phyloP scores from a whole-genome alignment of 2,888 invertebrate genomes.

The Macaria notata region DNA sequence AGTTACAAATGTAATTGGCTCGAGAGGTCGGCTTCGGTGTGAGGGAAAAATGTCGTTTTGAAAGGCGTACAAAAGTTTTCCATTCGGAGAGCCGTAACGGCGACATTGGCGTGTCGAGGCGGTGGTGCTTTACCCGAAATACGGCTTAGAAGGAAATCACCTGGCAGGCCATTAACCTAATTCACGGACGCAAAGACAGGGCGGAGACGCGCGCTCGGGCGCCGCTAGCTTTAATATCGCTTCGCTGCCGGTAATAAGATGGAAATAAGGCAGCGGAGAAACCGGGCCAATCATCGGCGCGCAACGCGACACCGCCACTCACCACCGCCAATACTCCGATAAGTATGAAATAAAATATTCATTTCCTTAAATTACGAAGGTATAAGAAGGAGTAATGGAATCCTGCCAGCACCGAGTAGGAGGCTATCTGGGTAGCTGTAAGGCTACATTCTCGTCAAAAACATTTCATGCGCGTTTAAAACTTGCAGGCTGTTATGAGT shows the following conservation, averaged over 20 bases:
- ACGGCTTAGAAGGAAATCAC: slow-evolving; percentile 79
- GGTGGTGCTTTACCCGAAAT: slow-evolving; percentile 69
- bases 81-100: slow-evolving; percentile 57
- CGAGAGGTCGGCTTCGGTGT: slow-evolving; percentile 7
- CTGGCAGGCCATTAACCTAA: slow-evolving; percentile 82
- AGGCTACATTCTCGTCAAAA: neutral
- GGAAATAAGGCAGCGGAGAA: slow-evolving; percentile 78
- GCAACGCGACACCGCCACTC: slow-evolving; percentile 61
- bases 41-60: slow-evolving; percentile 17
- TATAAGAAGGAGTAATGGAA: slow-evolving; percentile 24
- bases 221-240: slow-evolving; percentile 77
- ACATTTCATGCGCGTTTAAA: neutral
- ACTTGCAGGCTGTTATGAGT: neutral
- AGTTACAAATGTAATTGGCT: slow-evolving; percentile 21
- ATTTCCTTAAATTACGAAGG: slow-evolving; percentile 31
- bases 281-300: slow-evolving; percentile 75
- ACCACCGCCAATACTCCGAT: slow-evolving; percentile 43
- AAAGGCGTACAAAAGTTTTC: slow-evolving; percentile 43
- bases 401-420: slow-evolving; percentile 12
- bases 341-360: slow-evolving; percentile 38
- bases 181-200: slow-evolving; percentile 80
- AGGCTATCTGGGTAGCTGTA: slow-evolving; percentile 1
- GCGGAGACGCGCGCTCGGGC: slow-evolving; percentile 66
- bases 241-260: slow-evolving; percentile 78
- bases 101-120: slow-evolving; percentile 70